Base-by-base conservation (phyloP, 2,888 invertebrate species). In the Parochlus steinenii region DNA sequence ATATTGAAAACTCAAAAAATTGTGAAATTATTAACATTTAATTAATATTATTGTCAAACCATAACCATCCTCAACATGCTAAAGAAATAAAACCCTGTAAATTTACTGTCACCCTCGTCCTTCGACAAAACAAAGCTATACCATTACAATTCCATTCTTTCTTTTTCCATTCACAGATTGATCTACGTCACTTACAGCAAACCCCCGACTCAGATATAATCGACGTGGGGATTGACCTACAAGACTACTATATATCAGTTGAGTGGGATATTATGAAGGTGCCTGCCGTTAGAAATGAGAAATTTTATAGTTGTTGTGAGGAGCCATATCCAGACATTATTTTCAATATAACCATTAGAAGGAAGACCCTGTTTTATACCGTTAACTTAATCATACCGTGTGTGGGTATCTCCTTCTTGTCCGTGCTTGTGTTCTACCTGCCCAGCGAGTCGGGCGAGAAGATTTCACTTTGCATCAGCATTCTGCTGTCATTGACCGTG, bases 401-500 rank as follows among this genome's bases (percentile, higher is more conserved):
- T 56, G 87, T 97, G 42, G 90, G 90, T 45, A 93, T 97, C 54
- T 90, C 90, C 41, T 90, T 92, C 61, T 73, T 98, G 43, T 93
- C 93, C 46, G 89, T 95, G 40, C 68, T 98, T 42, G 95, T 95
- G 43, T 97, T 97, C 65, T 97, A 97, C 61, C 65, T 97, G 48
- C 97, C 97, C 40, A 89, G 90, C 44, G 93, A 95, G 63, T 90
- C 90, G 33, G 95, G 95, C 45, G 95, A 97, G 63, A 95, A 95
- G 61, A 89, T 95, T 48, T 92, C 93, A 42, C 74, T 97, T 44
- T 92, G 92, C 59, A 89, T 90, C 52, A 89, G 87, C 45, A 89
- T 90, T 56, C 68, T 90, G 42, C 75, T 90, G 37, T 90, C 90
- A 46, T 65, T 90, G 53, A 90, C 89, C 52, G 89, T 90, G 67